These are phyloP conservation scores for Redunca redunca DNA, from an alignment of 2,113 vertebrate species.

Conservation along the genomic window DNA sequence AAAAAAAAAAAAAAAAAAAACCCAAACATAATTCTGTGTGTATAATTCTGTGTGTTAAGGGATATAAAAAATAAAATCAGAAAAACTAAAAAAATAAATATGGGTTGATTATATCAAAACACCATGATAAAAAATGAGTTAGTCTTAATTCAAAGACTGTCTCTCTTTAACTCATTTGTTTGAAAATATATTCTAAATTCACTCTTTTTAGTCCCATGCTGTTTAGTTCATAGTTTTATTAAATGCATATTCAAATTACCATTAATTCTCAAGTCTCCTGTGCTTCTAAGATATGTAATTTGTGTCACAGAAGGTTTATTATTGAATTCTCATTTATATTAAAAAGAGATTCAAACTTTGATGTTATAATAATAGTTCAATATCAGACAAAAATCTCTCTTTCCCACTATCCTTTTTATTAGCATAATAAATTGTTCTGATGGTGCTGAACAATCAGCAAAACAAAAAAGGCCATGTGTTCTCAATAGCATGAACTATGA, in stretches of 20 bases:
- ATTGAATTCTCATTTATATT: constrained; percentile 43
- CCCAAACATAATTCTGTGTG: too few species aligned
- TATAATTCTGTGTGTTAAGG: neutral
- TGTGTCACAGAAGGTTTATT: constrained; percentile 18
- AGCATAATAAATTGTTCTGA: neutral
- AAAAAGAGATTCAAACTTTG: neutral
- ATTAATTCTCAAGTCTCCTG: constrained; percentile 41
- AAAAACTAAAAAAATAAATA: neutral
- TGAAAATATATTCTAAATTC: neutral
- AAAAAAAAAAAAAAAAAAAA: neutral
- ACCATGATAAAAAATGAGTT: neutral
- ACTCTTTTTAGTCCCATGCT: neutral
- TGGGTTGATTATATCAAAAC: neutral
- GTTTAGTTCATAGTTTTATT: constrained; percentile 30
- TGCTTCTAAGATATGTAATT: constrained; percentile 21
- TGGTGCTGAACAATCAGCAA: neutral
- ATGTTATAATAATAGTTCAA: constrained; percentile 56
- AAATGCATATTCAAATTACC: constrained; percentile 42
- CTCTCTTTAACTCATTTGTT: neutral
- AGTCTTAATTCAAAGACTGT: neutral
- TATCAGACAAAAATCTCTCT: constrained; percentile 2
- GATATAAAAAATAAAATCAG: neutral
- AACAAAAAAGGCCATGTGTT: neutral
- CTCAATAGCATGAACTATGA: neutral
- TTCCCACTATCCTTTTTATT: constrained; percentile 29